phyloP scores from a whole-genome alignment of 92 coral and sea anemone species.

The Zoanthus sociatus region DNA sequence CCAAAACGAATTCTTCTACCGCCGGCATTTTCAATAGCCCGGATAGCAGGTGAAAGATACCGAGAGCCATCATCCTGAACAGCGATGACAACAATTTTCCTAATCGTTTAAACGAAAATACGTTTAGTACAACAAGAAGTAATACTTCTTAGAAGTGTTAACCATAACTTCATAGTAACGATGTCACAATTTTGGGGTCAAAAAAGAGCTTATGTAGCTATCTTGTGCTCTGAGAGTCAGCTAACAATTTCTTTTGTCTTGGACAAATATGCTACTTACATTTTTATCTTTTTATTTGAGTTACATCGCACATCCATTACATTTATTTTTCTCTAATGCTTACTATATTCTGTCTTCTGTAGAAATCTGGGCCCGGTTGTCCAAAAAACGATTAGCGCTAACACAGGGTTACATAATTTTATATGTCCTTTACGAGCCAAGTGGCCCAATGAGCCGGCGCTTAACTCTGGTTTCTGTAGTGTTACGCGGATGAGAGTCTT shows the following conservation, averaged over 20 bases:
- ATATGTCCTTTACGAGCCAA: no score
- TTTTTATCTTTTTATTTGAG: no score
- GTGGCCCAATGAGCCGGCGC: no score
- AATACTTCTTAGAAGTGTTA: no score
- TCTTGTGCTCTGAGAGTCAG: not conserved
- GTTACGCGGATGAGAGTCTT: no score
- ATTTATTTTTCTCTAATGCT: not conserved
- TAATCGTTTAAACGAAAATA: not conserved
- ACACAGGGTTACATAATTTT: no score
- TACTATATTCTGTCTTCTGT: no score
- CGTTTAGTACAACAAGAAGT: not conserved
- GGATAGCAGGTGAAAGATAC: conserved; percentile 21
- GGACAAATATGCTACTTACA: no score
- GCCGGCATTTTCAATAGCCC: not conserved
- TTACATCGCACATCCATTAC: not conserved
- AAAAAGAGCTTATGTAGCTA: not conserved
- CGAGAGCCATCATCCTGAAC: conserved; percentile 58
- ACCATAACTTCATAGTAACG: not conserved
- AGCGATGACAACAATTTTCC: conserved; percentile 52
- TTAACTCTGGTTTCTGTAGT: no score
- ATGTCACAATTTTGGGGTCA: not conserved
- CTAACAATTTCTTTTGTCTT: no score
- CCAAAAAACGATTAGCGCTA: no score
- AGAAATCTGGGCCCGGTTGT: no score
- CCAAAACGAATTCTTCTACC: conserved; percentile 24